Evolutionary conservation across 2,888 invertebrate species (phyloP), one percentile per base, ranked within the genome.

Genomic region (Notocelia uddmanniana): DNA sequence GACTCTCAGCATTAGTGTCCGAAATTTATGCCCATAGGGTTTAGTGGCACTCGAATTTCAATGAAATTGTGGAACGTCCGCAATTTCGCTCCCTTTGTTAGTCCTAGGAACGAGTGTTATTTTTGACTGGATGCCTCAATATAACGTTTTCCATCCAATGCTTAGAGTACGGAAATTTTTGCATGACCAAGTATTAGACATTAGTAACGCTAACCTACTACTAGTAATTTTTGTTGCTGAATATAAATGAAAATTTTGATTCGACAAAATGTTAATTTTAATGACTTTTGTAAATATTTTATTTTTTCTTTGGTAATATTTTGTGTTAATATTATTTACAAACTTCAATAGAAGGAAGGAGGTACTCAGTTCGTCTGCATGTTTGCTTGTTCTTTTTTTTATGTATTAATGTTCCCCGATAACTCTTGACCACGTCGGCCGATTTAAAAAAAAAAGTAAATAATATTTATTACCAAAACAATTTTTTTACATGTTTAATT

Each of bases 21-120:
- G 81, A 84, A 89, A 89, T 89, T 88, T 88, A 88, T 86, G 87
- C 71, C 45, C 71, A 59, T 81, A 77, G 80, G 83, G 79, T 83
- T 89, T 89, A 89, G 82, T 83, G 83, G 78, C 78, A 83, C 85
- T 89, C 86, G 88, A 89, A 87, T 89, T 87, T 87, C 89, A 89
- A 88, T 89, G 87, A 83, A 80, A 84, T 81, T 80, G 81, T 76
- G 69, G 69, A 76, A 69, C 76, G 54, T 59, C 31, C 31, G 31
- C 31, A 31, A 31, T 31, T 31, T 57, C 34, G 19, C 34, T 69
- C 67, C 31, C 66, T 68, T 52, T 19, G 31, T 52, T 54, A 64
- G 21, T 37, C 64, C 37, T 3, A n/a, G 21, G 6, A 64, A 54
- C 9, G 34, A 21, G 10, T 31, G 34, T 23, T 26, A 10, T 45